phyloP scores from a whole-genome alignment of 2,888 invertebrate genomes.

The Ctena decussata region DNA sequence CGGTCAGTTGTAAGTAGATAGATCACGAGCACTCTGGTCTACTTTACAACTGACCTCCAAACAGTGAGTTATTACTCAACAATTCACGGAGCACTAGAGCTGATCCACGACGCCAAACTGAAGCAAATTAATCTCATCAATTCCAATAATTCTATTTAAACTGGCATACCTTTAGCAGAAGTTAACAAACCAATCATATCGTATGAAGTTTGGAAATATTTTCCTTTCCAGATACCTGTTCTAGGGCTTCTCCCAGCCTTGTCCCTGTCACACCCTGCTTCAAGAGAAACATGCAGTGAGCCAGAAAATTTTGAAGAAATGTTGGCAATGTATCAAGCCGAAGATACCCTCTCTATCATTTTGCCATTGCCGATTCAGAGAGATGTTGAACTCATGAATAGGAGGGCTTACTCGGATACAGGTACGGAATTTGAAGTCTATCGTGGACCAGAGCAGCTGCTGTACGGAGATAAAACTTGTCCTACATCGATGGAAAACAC shows the following conservation, averaged over 20 bases:
- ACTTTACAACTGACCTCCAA: no score
- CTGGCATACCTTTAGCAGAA: no score
- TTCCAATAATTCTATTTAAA: no score
- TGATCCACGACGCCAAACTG: no score
- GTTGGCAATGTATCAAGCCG: not conserved
- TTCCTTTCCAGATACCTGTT: not conserved
- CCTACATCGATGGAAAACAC: not conserved
- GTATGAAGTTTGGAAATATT: no score
- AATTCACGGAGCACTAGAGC: no score
- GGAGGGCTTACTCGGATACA: not conserved
- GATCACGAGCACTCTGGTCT: no score
- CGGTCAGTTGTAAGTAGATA: no score
- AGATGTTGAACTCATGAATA: not conserved
- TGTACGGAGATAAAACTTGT: constrained; percentile 1
- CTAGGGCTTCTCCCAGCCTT: not conserved
- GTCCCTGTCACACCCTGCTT: not conserved
- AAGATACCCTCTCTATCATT: not conserved
- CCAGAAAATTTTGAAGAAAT: not conserved
- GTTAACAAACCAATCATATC: no score
- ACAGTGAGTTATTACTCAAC: no score
- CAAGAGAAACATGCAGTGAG: not conserved
- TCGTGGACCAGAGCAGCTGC: not conserved
- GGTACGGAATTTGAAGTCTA: not conserved
- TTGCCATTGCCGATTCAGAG: not conserved
- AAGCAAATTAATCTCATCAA: no score